Conservation (phyloP, 1,140 invertebrate genomes). For the Zaprionus ghesquierei region DNA sequence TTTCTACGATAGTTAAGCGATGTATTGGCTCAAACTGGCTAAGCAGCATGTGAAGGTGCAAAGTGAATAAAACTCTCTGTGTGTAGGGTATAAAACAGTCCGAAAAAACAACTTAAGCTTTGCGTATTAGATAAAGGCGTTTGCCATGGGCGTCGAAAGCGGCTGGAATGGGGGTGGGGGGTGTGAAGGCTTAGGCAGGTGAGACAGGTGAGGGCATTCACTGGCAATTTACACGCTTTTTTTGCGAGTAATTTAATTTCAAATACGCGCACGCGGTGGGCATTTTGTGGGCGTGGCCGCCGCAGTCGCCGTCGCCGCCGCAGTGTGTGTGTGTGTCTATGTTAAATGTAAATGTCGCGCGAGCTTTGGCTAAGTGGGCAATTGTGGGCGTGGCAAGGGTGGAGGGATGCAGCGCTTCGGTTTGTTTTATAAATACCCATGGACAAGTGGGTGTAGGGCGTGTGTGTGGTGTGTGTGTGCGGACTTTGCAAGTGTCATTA, state of each 20-base stretch:
- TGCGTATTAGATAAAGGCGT: slow-evolving; percentile 33
- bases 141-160: neutral
- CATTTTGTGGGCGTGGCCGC: slow-evolving; percentile 64
- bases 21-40: too few relatives aligned
- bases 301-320: too few relatives aligned
- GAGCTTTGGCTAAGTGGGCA: neutral
- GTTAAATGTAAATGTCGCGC: slow-evolving; percentile 25
- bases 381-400: neutral
- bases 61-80: neutral
- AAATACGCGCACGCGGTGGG: slow-evolving; percentile 49
- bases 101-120: slow-evolving; percentile 15
- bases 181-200: neutral
- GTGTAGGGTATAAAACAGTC: neutral
- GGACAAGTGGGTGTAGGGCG: neutral
- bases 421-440: slow-evolving; percentile 11
- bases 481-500: slow-evolving; percentile 70
- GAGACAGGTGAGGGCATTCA: slow-evolving; percentile 38
- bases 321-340: slow-evolving; percentile 14
- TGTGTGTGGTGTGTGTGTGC: slow-evolving; percentile 7
- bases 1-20: too few relatives aligned
- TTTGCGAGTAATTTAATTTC: slow-evolving; percentile 78
- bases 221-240: slow-evolving; percentile 80
- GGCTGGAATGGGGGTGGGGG: neutral
- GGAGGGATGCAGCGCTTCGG: too few relatives aligned
- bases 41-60: too few relatives aligned